Percentiles rank a stretch among this genome's conserved stretches.
These are phyloP conservation scores for Eufriesea mexicana DNA, from an alignment of 1,140 invertebrate genomes.

Conservation along the genomic window DNA sequence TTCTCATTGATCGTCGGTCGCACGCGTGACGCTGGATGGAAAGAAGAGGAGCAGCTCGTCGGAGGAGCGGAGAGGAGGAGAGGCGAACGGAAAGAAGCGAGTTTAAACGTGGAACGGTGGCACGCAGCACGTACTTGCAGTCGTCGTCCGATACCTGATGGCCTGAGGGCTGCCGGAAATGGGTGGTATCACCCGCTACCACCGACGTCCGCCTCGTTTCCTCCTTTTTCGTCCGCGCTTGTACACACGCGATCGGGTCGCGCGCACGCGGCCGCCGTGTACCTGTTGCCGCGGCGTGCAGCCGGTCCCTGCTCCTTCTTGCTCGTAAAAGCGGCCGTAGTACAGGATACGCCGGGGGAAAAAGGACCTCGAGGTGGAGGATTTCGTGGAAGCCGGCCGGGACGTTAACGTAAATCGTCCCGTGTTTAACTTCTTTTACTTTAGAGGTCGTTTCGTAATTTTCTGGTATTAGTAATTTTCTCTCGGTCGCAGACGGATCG, in stretches of 20 bases:
- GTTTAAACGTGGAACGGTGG: constrained; percentile 1
- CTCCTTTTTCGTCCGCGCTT: constrained; percentile 63
- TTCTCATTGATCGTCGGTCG: no score
- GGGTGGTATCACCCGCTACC: constrained; percentile 77
- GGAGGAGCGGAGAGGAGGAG: no score
- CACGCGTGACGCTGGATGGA: no score
- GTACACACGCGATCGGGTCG: constrained; percentile 63
- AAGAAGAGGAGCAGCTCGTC: not conserved
- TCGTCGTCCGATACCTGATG: constrained; percentile 34
- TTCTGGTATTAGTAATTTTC: constrained; percentile 46
- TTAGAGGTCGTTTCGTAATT: constrained; percentile 40
- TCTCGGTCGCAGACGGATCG: constrained; percentile 9
- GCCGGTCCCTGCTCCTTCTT: constrained; percentile 41
- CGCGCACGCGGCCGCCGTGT: constrained; percentile 26
- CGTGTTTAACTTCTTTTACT: constrained; percentile 54
- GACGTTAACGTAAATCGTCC: constrained; percentile 51
- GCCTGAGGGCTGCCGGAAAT: constrained; percentile 73
- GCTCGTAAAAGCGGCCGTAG: constrained; percentile 43
- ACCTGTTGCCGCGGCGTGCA: constrained; percentile 31
- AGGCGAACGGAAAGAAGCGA: not conserved
- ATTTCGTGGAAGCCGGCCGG: constrained; percentile 46
- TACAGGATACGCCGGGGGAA: constrained; percentile 42
- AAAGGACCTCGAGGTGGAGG: constrained; percentile 49
- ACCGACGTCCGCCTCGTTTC: constrained; percentile 67
- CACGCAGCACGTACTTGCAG: constrained; percentile 6